Evolutionary conservation across 92 coral and sea anemone genomes (phyloP).

Genomic region (Epizoanthus fatuus): DNA sequence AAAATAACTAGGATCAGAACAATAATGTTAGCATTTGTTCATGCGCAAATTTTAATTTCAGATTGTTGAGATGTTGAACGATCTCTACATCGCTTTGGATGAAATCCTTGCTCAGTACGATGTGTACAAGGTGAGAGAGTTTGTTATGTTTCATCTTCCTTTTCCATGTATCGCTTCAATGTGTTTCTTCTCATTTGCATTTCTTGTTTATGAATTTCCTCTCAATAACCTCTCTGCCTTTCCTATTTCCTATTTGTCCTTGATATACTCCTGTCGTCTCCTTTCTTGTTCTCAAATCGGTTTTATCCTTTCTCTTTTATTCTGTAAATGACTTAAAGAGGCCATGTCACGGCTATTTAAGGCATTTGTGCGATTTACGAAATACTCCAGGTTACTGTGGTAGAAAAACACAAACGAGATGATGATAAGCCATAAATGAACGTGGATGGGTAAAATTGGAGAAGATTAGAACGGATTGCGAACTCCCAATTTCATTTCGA

Average conservation of each 20-base stretch:
- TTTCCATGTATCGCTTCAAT: not conserved
- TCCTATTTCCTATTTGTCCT: not conserved
- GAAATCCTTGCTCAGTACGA: constrained; percentile 89
- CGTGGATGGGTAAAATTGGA: too few species aligned
- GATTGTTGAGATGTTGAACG: constrained; percentile 82
- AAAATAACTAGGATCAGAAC: too few species aligned
- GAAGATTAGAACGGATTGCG: too few species aligned
- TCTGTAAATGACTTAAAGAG: too few species aligned
- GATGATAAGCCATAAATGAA: too few species aligned
- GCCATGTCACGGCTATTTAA: too few species aligned
- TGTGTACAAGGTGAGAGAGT: constrained; percentile 82
- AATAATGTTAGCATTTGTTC: too few species aligned
- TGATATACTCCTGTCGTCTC: not conserved
- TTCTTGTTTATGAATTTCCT: not conserved
- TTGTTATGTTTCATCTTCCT: not conserved
- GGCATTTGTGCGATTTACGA: too few species aligned
- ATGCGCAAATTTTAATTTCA: too few species aligned
- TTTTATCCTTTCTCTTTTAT: not conserved
- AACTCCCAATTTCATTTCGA: too few species aligned
- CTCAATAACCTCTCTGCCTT: not conserved
- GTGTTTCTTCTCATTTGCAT: not conserved
- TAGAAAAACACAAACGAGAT: too few species aligned
- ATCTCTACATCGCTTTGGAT: constrained; percentile 90
- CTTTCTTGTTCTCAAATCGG: not conserved
- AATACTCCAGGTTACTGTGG: too few species aligned